Base-by-base conservation (phyloP, 2,113 vertebrate genomes). In the Litocranius walleri region DNA sequence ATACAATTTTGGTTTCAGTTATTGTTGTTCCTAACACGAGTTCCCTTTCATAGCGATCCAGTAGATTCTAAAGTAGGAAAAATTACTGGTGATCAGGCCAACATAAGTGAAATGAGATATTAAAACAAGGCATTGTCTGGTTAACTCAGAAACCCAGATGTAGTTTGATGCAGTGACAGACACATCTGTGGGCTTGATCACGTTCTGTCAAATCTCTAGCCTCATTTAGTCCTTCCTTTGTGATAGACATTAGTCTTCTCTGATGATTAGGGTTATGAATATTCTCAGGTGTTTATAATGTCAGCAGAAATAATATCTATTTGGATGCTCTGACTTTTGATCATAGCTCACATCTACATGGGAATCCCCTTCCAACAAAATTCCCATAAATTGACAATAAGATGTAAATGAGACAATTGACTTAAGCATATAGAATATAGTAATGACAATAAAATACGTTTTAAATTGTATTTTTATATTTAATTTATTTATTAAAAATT, bases 11-110 rank as follows among this genome's bases (percentile, higher is more conserved):
- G 43, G 40, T 95, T 90, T 97, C 80, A 88, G 27, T 87, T 85
- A 61, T 43, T 88, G 56, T 90, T 95, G 95, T 97, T 98, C 64
- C 74, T 93, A 93, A 29, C 43, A 89, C 64, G 43, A 67, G 59
- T 97, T 98, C 97, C 84, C 90, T 90, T 96, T 98, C 97, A 96
- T 45, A 97, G 36, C 2, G n/a, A 93, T 93, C 95, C 61, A 85
- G 62, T 57, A 30, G 40, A 97, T 90, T 98, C 91, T 96, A 97
- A 98, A 7, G n/a, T 30, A 50, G 45, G 45, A 67, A 64, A 85
- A 59, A 85, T 61, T 84, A 91, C 87, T 54, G 33, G 21, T 87
- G 88, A 84, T 19, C 19, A 45, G 81, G 92, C 11, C 5, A 50
- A 62, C 10, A 8, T 21, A 61, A 96, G 23, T 71, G 54, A 86